Evolutionary conservation across 2,797 vertebrate species (phyloP).

Genomic region (Lepus oiostolus): DNA sequence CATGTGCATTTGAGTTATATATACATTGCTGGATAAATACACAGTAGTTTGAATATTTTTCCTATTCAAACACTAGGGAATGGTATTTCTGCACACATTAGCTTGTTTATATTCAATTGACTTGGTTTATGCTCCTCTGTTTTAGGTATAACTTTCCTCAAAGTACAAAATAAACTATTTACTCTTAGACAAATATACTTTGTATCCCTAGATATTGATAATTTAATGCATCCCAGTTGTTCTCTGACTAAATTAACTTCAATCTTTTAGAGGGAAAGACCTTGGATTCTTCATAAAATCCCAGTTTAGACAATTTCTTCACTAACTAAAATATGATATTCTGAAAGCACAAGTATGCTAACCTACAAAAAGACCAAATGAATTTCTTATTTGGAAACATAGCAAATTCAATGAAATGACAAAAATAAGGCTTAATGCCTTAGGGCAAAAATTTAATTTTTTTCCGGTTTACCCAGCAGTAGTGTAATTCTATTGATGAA

Average conservation of each 20-base stretch:
- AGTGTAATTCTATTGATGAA: conserved; percentile 42
- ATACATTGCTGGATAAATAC: background rate
- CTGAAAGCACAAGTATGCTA: background rate
- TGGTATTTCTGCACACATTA: background rate
- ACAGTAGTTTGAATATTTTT: background rate
- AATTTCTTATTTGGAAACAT: conserved; percentile 46
- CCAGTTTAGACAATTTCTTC: background rate
- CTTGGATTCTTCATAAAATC: background rate
- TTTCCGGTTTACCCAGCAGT: conserved; percentile 3
- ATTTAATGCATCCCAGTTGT: background rate
- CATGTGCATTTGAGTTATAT: background rate
- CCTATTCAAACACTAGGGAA: background rate
- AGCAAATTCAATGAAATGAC: conserved; percentile 33
- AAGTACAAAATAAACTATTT: background rate
- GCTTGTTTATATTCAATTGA: background rate
- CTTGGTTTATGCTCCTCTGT: background rate
- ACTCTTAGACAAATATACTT: background rate
- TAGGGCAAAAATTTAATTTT: conserved; percentile 38
- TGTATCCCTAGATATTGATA: background rate
- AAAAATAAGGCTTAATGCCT: conserved; percentile 53
- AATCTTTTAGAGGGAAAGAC: background rate
- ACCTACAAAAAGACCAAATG: background rate
- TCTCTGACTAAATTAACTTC: background rate
- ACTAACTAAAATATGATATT: background rate
- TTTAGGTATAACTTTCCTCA: conserved; percentile 44